Conservation (phyloP, 2,797 vertebrate genomes). For the Hoplostethus mediterraneus region DNA sequence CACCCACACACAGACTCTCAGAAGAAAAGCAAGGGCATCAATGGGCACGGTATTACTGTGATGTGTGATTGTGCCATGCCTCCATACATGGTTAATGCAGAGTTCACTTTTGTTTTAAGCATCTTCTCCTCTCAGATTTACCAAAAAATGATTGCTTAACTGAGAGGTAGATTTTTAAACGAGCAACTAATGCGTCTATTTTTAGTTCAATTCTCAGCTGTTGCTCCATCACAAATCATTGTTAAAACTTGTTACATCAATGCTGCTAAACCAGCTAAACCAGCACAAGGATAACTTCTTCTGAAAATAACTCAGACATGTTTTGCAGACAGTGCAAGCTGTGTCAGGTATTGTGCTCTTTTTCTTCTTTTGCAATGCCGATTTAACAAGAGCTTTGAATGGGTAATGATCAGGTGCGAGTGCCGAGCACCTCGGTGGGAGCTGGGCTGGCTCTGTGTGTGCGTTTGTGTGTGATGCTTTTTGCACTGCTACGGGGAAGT, state of each 20-base stretch:
- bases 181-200: no score
- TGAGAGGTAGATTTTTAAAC: no score
- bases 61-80: slow-evolving; percentile 34
- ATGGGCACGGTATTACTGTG: slow-evolving; percentile 30
- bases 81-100: slow-evolving; percentile 13
- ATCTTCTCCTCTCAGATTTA: neutral
- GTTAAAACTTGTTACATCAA: no score
- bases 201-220: no score
- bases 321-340: neutral
- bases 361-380: slow-evolving; percentile 27
- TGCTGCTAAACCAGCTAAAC: no score
- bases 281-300: neutral
- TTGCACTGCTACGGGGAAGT: no score
- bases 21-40: slow-evolving; percentile 13
- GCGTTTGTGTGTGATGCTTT: no score
- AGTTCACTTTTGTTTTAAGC: slow-evolving; percentile 1
- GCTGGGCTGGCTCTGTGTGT: no score
- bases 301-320: neutral
- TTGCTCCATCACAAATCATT: no score
- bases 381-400: slow-evolving; percentile 16
- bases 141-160: no score
- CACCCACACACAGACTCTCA: no score
- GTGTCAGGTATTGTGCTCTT: slow-evolving; percentile 15
- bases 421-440: no score
- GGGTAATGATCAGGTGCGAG: neutral